Evolutionary conservation across 2,797 vertebrate genomes (phyloP).

Genomic region (Apogon talboti): DNA sequence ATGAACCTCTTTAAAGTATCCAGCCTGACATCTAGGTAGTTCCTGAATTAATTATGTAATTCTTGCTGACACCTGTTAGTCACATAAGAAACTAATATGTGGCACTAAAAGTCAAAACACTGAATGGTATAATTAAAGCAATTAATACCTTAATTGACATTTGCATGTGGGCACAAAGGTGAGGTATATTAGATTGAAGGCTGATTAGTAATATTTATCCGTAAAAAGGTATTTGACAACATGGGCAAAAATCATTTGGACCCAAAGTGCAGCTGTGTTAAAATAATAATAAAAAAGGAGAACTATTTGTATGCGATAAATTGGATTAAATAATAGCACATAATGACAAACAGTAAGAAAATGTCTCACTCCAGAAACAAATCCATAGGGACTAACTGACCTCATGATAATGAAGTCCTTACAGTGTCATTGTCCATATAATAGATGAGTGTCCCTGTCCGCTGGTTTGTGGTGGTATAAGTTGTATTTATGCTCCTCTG

Average conservation of each 20-base stretch:
- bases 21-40: not conserved
- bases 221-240: constrained; percentile 23
- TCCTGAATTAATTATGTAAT: constrained; percentile 8
- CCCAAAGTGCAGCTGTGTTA: constrained; percentile 6
- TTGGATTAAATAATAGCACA: not conserved
- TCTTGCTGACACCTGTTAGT: not conserved
- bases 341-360: not conserved
- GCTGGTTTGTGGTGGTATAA: constrained; percentile 12
- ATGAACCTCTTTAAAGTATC: not conserved
- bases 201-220: constrained; percentile 29
- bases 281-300: not conserved
- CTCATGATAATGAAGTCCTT: not conserved
- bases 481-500: constrained; percentile 22
- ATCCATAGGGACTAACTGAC: not conserved
- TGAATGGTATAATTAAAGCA: constrained; percentile 7
- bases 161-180: constrained; percentile 19
- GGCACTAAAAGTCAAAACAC: constrained; percentile 9
- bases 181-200: constrained; percentile 17
- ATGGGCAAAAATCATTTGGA: constrained; percentile 2
- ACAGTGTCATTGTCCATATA: constrained; percentile 1
- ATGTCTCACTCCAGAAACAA: not conserved
- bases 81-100: constrained; percentile 1
- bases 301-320: not conserved
- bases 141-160: constrained; percentile 26
- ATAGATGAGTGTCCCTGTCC: constrained; percentile 1